Evolutionary conservation across 2,797 vertebrate genomes (phyloP).

Genomic region (Psittacula echo): DNA sequence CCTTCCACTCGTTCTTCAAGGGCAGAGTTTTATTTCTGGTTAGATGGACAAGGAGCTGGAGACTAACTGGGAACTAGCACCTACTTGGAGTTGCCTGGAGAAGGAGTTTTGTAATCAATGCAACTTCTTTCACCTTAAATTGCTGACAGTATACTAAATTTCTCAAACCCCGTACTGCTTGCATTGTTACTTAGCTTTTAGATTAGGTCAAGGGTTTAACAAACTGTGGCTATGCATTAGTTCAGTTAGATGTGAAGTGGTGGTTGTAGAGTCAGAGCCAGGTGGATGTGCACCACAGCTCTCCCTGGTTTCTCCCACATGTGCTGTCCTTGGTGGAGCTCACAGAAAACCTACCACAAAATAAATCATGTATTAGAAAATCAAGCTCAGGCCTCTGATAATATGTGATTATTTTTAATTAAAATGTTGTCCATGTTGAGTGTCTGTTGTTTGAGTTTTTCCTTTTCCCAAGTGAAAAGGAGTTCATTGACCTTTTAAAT

Average conservation of each 20-base stretch:
- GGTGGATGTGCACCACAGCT: not conserved
- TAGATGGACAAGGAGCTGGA: not conserved
- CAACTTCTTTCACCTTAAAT: not conserved
- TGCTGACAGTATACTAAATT: not conserved
- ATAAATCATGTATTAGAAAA: not conserved
- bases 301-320: not conserved
- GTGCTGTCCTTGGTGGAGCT: not conserved
- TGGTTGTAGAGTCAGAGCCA: not conserved
- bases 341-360: not conserved
- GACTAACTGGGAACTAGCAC: not conserved
- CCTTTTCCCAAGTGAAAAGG: not conserved
- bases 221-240: not conserved
- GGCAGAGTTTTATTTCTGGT: not conserved
- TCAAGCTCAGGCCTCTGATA: not conserved
- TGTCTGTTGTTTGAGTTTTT: not conserved
- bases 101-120: not conserved
- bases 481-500: conserved; percentile 37
- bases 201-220: not conserved
- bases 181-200: not conserved
- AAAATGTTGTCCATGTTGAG: not conserved
- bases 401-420: conserved; percentile 25
- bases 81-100: not conserved
- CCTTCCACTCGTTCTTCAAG: not conserved
- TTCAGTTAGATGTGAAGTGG: not conserved
- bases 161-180: not conserved